Base-by-base conservation (phyloP, 2,888 invertebrate species). In the Bellardia pandia region DNA sequence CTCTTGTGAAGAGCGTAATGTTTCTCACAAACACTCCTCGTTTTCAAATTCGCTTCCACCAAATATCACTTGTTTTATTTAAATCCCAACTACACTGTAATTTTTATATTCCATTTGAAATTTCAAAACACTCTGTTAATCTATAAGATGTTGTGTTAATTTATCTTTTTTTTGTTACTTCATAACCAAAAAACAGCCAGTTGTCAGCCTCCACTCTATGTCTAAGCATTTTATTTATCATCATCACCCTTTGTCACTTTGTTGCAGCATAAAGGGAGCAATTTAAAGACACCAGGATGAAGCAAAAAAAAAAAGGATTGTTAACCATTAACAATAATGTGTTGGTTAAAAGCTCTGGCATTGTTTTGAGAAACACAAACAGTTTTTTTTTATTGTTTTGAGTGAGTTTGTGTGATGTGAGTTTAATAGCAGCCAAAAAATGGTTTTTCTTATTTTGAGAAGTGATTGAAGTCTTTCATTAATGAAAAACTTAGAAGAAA, bases 131-230 rank as follows among this genome's bases (percentile, higher is more conserved):
- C 62, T 51, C 56, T 76, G 69, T 84, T 88, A 88, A 83, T 88
- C 79, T 60, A 71, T 79, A 79, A 89, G 86, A 88, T 89, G 86
- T 85, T 89, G 88, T 86, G 86, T 86, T 89, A 89, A 90, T 89
- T 89, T 88, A 89, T 89, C 85, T 89, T 58, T 23, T 37, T 77
- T 71, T 48, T 42, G 88, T 9, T 37, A 37, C 48, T 45, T 64
- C 40, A 45, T 9, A 56, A 30, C 14, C 66, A n/a, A 14, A 56
- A 51, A 11, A 16, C 53, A 75, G n/a, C 11, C 30, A 30, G 0
- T 79, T 62, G 62, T 16, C 66, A 71, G 88, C 78, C 84, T 79
- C 86, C 76, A 78, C 68, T 16, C 77, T n/a, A 82, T 79, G 14
- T 51, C 48, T n/a, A 4, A 37, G 5, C 14, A 53, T 30, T 74